These are phyloP conservation scores for Schizotus pectinicornis DNA, from an alignment of 2,888 invertebrate genomes.

Conservation along the genomic window DNA sequence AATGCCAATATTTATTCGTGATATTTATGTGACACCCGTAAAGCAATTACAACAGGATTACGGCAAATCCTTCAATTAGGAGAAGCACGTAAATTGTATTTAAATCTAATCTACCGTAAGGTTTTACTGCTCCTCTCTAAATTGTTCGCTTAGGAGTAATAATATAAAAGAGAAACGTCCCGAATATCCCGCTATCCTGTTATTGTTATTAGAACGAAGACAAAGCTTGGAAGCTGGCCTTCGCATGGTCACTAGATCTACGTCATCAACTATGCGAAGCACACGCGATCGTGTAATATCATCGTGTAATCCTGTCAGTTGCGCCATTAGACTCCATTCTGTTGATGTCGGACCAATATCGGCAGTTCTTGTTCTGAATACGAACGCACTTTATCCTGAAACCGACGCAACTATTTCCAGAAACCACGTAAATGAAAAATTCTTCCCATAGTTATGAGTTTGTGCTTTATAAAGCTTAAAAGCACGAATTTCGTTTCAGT, in stretches of 20 bases:
- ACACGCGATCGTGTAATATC: slow-evolving; percentile 26
- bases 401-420: slow-evolving; percentile 10
- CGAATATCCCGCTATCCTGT: too few relatives aligned
- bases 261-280: slow-evolving; percentile 20
- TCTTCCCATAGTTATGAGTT: slow-evolving; percentile 32
- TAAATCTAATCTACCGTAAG: not conserved
- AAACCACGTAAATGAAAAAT: slow-evolving; percentile 38
- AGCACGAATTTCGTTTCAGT: slow-evolving; percentile 36
- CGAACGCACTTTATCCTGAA: slow-evolving; percentile 17
- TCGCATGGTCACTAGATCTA: not conserved
- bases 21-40: not conserved
- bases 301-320: slow-evolving; percentile 30
- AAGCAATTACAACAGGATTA: slow-evolving; percentile 2
- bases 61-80: slow-evolving; percentile 2
- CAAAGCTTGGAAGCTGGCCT: not conserved
- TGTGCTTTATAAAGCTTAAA: slow-evolving; percentile 18
- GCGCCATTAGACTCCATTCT: slow-evolving; percentile 30
- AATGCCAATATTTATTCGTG: too few relatives aligned
- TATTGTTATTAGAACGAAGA: too few relatives aligned
- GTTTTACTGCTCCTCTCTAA: not conserved
- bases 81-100: not conserved
- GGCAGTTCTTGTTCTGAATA: slow-evolving; percentile 25
- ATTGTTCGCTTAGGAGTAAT: not conserved
- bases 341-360: slow-evolving; percentile 29
- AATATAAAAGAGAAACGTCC: too few relatives aligned